phyloP scores from a whole-genome alignment of 2,797 vertebrate species.

The Erithacus rubecula region DNA sequence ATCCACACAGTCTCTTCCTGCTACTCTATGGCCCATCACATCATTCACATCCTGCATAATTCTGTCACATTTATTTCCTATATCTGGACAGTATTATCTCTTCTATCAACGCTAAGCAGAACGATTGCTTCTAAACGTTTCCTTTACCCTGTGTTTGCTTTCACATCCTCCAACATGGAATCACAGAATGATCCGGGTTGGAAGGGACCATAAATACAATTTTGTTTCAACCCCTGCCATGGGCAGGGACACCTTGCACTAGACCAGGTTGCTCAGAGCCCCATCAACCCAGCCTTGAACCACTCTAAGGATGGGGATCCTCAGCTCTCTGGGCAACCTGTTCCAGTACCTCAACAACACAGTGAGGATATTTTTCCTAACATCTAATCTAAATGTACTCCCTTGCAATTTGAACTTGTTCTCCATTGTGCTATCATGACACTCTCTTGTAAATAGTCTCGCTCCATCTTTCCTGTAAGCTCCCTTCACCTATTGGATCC shows the following conservation, averaged over 20 bases:
- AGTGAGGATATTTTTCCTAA: neutral
- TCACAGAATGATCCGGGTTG: neutral
- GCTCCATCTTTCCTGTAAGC: neutral
- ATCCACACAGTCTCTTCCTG: neutral
- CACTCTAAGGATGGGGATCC: neutral
- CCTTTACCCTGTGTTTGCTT: neutral
- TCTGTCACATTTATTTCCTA: neutral
- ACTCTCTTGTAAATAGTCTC: neutral
- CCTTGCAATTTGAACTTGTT: neutral
- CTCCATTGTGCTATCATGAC: neutral
- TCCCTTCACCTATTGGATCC: neutral
- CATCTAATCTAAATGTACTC: neutral
- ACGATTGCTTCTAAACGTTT: accelerated
- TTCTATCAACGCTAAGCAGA: neutral
- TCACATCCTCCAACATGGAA: neutral
- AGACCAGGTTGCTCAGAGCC: neutral
- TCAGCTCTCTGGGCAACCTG: neutral
- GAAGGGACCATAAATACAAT: neutral
- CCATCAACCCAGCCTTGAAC: neutral
- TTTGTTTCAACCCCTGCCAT: neutral
- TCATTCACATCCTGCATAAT: neutral
- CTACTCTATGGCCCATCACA: neutral
- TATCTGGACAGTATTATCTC: neutral
- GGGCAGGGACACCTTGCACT: neutral
- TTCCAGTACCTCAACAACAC: neutral